These are phyloP conservation scores for Dicrurus megarhynchus DNA, from an alignment of 2,113 vertebrate species.

Conservation along the genomic window DNA sequence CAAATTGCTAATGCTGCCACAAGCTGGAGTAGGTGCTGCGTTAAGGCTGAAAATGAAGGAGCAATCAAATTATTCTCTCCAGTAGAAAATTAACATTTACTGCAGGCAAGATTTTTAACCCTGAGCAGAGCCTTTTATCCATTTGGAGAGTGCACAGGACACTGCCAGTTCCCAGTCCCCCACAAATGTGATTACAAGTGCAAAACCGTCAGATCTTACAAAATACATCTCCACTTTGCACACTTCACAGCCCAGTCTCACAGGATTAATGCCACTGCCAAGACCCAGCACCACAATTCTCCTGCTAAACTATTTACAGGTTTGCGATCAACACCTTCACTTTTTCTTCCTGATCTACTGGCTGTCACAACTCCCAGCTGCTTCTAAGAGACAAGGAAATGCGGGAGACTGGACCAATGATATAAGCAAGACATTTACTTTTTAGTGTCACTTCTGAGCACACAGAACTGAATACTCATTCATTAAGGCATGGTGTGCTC, in stretches of 20 bases:
- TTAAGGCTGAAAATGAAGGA: conserved; percentile 74
- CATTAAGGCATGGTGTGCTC: neutral
- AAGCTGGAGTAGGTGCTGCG: conserved; percentile 72
- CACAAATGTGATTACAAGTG: neutral
- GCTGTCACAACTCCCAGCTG: neutral
- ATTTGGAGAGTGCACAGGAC: neutral
- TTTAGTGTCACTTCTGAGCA: neutral
- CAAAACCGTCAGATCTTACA: neutral
- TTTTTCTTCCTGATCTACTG: neutral
- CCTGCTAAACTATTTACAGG: neutral
- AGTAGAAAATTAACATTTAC: neutral
- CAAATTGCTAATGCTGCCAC: conserved; percentile 81
- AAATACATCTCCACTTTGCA: neutral
- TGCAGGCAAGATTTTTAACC: neutral
- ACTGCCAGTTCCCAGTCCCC: neutral
- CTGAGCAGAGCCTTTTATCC: neutral
- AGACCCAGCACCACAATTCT: neutral
- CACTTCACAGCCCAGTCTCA: neutral
- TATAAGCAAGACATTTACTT: neutral
- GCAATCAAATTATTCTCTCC: conserved; percentile 1
- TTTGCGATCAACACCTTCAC: neutral
- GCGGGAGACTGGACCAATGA: rapidly evolving
- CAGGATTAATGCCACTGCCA: neutral
- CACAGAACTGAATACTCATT: neutral
- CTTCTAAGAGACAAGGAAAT: neutral